phyloP scores from a whole-genome alignment of 2,888 invertebrate species.

The Lymantria dispar region DNA sequence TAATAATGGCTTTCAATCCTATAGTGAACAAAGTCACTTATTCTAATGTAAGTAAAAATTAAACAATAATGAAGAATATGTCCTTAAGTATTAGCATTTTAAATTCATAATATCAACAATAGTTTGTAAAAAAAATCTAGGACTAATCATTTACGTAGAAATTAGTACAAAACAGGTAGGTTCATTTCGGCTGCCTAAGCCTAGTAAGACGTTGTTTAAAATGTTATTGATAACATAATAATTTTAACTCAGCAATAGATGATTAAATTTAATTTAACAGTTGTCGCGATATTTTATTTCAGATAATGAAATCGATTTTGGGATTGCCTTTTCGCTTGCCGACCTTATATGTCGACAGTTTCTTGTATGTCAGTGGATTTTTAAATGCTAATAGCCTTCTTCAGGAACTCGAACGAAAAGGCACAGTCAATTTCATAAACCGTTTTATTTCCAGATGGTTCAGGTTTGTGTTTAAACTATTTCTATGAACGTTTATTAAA shows the following conservation, averaged over 20 bases:
- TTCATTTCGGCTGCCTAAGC: no score
- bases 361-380: constrained; percentile 83
- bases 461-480: constrained; percentile 56
- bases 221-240: no score
- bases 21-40: constrained; percentile 80
- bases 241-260: no score
- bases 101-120: no score
- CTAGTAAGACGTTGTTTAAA: no score
- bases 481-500: constrained; percentile 32
- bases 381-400: constrained; percentile 79
- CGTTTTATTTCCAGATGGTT: constrained; percentile 79
- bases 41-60: constrained; percentile 68
- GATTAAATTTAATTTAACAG: no score
- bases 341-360: constrained; percentile 84
- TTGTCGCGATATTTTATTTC: constrained; percentile 16
- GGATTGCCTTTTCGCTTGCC: constrained; percentile 83
- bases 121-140: no score
- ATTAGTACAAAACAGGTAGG: no score
- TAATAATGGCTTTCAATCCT: constrained; percentile 82
- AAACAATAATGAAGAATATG: not conserved
- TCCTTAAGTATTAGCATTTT: no score
- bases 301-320: constrained; percentile 81
- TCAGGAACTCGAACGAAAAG: constrained; percentile 74
- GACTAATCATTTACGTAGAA: no score
- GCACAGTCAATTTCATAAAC: constrained; percentile 72